Percentiles rank a stretch among this genome's conserved stretches.
These are phyloP conservation scores for Chrysotoxum bicinctum DNA, from an alignment of 2,888 invertebrate species.

Conservation along the genomic window DNA sequence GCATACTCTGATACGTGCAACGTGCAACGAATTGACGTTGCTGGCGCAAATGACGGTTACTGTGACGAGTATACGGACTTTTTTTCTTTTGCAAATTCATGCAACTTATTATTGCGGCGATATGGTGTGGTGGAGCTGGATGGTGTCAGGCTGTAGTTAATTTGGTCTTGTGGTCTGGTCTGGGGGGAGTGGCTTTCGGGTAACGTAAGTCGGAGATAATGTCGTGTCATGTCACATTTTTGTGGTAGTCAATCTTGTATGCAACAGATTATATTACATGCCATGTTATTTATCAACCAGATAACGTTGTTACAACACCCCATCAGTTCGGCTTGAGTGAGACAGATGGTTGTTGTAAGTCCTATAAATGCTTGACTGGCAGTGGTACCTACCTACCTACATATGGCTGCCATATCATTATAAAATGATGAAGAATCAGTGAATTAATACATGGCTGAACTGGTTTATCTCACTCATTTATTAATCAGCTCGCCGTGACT, in stretches of 20 bases:
- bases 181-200: slow-evolving; percentile 18
- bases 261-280: slow-evolving; percentile 62
- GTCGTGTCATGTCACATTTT: slow-evolving; percentile 72
- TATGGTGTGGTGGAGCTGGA: slow-evolving; percentile 19
- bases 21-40: slow-evolving; percentile 54
- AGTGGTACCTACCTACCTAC: neutral
- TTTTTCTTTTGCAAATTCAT: slow-evolving; percentile 16
- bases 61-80: slow-evolving; percentile 20
- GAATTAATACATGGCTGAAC: slow-evolving; percentile 22
- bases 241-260: slow-evolving; percentile 69
- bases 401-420: neutral
- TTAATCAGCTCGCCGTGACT: neutral
- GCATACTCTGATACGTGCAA: slow-evolving; percentile 19
- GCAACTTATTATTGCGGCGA: slow-evolving; percentile 26
- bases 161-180: slow-evolving; percentile 50
- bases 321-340: slow-evolving; percentile 20
- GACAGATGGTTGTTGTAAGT: neutral
- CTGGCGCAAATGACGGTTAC: slow-evolving; percentile 39
- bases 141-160: slow-evolving; percentile 43
- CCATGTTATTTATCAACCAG: slow-evolving; percentile 59
- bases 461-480: slow-evolving; percentile 10
- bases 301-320: slow-evolving; percentile 51
- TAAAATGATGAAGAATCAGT: slow-evolving; percentile 18
- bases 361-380: slow-evolving; percentile 4
- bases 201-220: slow-evolving; percentile 66